Conservation (phyloP, 2,113 vertebrate species). For the Connochaetes taurinus region DNA sequence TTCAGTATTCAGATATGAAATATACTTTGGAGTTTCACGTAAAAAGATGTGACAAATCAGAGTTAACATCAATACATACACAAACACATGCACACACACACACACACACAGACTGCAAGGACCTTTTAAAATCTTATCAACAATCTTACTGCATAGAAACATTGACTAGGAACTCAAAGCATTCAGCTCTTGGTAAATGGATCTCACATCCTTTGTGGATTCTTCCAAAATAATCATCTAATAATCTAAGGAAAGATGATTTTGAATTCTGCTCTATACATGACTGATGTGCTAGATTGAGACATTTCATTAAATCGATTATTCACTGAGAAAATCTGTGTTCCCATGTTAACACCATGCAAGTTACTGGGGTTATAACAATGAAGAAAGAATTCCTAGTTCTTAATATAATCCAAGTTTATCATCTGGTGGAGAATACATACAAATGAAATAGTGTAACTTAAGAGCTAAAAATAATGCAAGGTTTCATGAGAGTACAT, state of each 20-base stretch:
- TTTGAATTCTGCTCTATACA: neutral
- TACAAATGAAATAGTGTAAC: neutral
- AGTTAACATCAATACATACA: slow-evolving; percentile 31
- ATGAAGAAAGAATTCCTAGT: neutral
- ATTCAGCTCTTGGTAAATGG: neutral
- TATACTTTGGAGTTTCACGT: slow-evolving; percentile 50
- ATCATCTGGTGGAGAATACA: neutral
- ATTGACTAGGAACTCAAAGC: neutral
- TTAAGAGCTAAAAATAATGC: neutral
- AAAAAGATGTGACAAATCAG: slow-evolving; percentile 69
- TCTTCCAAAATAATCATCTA: neutral
- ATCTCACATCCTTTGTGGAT: neutral
- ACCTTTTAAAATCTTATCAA: slow-evolving; percentile 50
- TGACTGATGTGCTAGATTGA: neutral
- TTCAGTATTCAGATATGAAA: slow-evolving; percentile 56
- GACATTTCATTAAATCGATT: neutral
- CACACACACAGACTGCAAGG: neutral
- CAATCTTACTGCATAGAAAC: neutral
- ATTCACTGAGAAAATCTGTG: neutral
- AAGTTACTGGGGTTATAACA: neutral
- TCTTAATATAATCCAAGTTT: neutral
- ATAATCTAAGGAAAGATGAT: neutral
- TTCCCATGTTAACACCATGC: neutral
- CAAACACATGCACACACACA: neutral
- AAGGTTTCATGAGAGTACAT: neutral